Evolutionary conservation across 1,140 invertebrate species (phyloP), one percentile per base, ranked within the genome.

Genomic region (Hydropsyche tenuis): DNA sequence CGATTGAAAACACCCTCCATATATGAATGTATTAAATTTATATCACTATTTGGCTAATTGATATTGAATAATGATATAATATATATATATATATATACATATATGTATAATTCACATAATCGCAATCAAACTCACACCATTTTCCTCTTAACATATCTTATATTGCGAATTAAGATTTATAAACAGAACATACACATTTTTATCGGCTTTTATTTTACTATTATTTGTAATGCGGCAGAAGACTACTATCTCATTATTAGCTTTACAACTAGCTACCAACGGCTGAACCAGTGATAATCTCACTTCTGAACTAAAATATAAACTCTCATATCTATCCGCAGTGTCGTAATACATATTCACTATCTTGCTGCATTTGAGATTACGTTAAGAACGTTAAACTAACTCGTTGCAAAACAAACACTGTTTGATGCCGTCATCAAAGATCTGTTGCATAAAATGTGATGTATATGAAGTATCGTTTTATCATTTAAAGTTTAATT

Each of bases 221-320:
- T 77, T 77, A 77, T 77, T 77, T 77, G 76, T 77, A 75, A 77
- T 77, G 76, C 76, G 76, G 76, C 76, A 77, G 76, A 75, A 22
- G 37, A 42, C 25, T 45, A 22, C n/a, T 53, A 14, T 56, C 37
- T 45, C 64, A 45, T 51, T 22, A 20, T 56, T 70, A 70, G 68
- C 48, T 70, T 70, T 70, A 70, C 68, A 60, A 56, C 48, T 70
- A 69, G 66, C 66, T 69, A 69, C 14, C 18, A 65, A 37, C n/a
- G 30, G 30, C 30, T 9, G 30, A 37, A 37, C 30, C n/a, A n/a
- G n/a, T n/a, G n/a, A n/a, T n/a, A n/a, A n/a, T n/a, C n/a, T n/a
- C n/a, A n/a, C n/a, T n/a, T n/a, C n/a, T n/a, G n/a, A n/a, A n/a
- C n/a, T n/a, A n/a, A n/a, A n/a, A n/a, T n/a, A n/a, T n/a, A n/a